phyloP scores from a whole-genome alignment of 2,888 invertebrate genomes.

The Tenthredo mesomela region DNA sequence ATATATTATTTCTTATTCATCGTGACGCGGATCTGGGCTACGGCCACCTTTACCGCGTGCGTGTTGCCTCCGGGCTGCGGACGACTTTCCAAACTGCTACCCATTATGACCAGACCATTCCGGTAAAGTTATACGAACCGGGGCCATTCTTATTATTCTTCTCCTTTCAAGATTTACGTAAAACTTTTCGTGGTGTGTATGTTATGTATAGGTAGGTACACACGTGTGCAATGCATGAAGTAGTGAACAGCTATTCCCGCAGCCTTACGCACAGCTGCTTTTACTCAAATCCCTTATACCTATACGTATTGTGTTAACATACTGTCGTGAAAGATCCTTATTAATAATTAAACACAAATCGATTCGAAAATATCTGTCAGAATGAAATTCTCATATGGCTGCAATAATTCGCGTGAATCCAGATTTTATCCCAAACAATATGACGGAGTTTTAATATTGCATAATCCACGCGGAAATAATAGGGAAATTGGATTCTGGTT shows the following conservation, averaged over 20 bases:
- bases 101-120: conserved; percentile 46
- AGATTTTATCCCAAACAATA: neutral
- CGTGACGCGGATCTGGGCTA: conserved; percentile 53
- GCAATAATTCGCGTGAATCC: neutral
- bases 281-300: neutral
- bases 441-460: neutral
- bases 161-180: conserved; percentile 23
- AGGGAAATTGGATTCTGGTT: neutral
- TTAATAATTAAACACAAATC: neutral
- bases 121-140: conserved; percentile 30
- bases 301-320: neutral
- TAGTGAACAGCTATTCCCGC: neutral
- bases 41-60: conserved; percentile 66
- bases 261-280: conserved; percentile 16
- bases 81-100: conserved; percentile 51
- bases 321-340: neutral
- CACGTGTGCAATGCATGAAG: neutral
- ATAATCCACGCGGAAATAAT: neutral
- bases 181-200: conserved; percentile 16
- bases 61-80: conserved; percentile 64
- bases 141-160: conserved; percentile 22
- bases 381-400: no score
- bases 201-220: neutral
- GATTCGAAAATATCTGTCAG: no score
- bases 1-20: conserved; percentile 12